Conservation (phyloP, 2,888 invertebrate species). For the Disparrhopalites patrizii region DNA sequence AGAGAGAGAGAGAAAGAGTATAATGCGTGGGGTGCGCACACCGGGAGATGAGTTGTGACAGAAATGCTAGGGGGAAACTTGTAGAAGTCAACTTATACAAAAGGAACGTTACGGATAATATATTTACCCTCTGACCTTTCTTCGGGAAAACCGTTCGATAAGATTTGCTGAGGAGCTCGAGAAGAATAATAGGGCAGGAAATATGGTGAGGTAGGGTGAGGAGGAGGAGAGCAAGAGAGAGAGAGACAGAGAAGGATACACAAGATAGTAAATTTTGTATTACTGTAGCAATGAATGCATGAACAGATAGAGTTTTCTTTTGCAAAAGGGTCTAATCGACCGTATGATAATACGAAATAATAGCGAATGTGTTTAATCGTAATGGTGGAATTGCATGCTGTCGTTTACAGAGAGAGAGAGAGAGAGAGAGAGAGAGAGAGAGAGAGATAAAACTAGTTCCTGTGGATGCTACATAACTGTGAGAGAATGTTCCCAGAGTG, state of each 20-base stretch:
- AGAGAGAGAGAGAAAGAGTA: background rate
- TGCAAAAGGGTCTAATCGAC: slow-evolving; percentile 12
- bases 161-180: background rate
- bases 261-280: slow-evolving; percentile 1
- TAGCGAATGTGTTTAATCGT: background rate
- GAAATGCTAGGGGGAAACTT: background rate
- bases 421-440: background rate
- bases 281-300: background rate
- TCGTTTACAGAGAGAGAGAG: background rate
- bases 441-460: slow-evolving; percentile 12
- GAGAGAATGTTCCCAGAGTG: no score
- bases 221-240: background rate
- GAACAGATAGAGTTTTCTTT: slow-evolving; percentile 4
- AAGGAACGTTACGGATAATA: slow-evolving; percentile 3
- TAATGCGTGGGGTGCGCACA: no score
- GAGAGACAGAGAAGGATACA: background rate
- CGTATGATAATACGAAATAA: slow-evolving; percentile 8
- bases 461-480: background rate
- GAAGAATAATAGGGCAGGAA: background rate
- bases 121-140: slow-evolving; percentile 8
- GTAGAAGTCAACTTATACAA: background rate
- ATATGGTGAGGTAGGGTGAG: background rate
- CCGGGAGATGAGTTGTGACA: background rate
- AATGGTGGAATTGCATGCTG: background rate
- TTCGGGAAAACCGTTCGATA: background rate